Percentiles rank a stretch among this genome's conserved stretches.
phyloP scores from a whole-genome alignment of 2,113 vertebrate genomes.

The Herpetotheres cachinnans region DNA sequence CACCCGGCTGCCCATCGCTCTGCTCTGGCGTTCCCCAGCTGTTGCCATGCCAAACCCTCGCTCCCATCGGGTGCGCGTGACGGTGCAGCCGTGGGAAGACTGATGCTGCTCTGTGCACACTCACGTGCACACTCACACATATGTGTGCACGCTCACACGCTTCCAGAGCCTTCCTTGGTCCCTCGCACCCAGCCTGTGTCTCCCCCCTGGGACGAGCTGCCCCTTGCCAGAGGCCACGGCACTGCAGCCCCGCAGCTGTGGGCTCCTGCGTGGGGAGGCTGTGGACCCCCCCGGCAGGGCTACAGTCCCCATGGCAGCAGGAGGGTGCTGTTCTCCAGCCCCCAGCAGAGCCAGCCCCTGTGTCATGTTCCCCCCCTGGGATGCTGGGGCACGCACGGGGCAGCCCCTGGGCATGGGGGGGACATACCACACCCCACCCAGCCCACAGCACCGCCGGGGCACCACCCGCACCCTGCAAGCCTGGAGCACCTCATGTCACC shows the following conservation, averaged over 20 bases:
- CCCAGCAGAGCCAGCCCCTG: background rate
- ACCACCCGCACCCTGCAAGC: background rate
- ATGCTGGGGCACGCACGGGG: fast-evolving
- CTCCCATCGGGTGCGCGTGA: fast-evolving
- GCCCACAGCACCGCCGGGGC: background rate
- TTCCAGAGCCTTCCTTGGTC: background rate
- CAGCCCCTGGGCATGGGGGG: background rate
- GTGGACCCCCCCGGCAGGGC: fast-evolving
- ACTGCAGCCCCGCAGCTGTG: background rate
- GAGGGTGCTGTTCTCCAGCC: background rate
- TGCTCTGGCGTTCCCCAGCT: fast-evolving
- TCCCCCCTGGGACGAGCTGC: background rate
- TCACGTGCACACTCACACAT: background rate
- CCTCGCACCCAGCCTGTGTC: background rate
- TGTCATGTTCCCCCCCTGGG: background rate
- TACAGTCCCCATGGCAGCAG: background rate
- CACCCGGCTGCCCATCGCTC: background rate
- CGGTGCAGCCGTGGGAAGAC: fast-evolving
- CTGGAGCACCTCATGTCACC: background rate
- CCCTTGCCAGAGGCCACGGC: fast-evolving
- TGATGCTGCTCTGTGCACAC: fast-evolving
- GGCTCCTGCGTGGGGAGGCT: background rate
- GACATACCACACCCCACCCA: background rate
- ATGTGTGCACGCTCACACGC: background rate
- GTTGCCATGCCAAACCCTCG: background rate